These are phyloP conservation scores for Remorina albescens DNA, from an alignment of 2,797 vertebrate species.

Conservation along the genomic window DNA sequence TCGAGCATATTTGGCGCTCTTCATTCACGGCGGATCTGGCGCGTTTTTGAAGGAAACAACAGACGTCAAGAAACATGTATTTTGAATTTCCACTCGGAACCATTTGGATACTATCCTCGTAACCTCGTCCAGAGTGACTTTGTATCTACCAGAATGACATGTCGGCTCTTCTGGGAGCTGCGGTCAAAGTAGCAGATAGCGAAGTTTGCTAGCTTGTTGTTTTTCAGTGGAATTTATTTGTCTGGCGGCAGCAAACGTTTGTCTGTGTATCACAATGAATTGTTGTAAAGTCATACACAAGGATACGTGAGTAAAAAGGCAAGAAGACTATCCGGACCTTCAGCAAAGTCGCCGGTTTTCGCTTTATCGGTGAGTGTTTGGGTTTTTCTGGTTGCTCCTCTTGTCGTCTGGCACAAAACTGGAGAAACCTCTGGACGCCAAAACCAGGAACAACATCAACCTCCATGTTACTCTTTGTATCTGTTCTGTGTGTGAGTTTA, in stretches of 20 bases:
- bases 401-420: not conserved
- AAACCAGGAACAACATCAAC: not conserved
- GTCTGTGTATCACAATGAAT: slow-evolving; percentile 19
- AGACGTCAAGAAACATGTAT: slow-evolving; percentile 31
- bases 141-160: too few species aligned
- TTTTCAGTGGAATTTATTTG: slow-evolving; percentile 11
- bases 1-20: slow-evolving; percentile 86
- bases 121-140: too few species aligned
- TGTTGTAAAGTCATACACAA: not conserved
- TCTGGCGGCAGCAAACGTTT: slow-evolving; percentile 20
- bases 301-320: not conserved
- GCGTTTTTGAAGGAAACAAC: slow-evolving; percentile 78
- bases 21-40: slow-evolving; percentile 64
- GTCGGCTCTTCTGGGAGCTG: not conserved
- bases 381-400: not conserved
- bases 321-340: slow-evolving; percentile 6
- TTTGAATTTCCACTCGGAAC: not conserved
- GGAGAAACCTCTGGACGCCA: not conserved
- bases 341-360: not conserved
- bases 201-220: slow-evolving; percentile 61
- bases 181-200: slow-evolving; percentile 4
- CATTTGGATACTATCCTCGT: not conserved
- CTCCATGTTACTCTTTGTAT: not conserved
- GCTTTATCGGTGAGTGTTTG: slow-evolving; percentile 58
- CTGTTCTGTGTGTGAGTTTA: accelerated